phyloP scores from a whole-genome alignment of 2,113 vertebrate species.

The Nannobrachium achirus region DNA sequence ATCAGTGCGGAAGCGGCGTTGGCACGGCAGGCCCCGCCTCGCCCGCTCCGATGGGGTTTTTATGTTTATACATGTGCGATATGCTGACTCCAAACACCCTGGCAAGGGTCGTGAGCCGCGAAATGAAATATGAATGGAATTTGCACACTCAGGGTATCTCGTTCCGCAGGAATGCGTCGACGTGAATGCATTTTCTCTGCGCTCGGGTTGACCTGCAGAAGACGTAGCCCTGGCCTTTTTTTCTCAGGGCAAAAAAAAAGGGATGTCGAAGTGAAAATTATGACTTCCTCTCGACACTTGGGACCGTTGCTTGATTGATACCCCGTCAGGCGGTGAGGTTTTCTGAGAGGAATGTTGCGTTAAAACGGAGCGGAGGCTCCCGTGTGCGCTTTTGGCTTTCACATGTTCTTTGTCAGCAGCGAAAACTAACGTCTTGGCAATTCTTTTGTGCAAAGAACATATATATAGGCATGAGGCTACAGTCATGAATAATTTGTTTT shows the following conservation, averaged over 20 bases:
- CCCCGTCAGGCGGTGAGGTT: conserved; percentile 30
- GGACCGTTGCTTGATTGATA: conserved; percentile 57
- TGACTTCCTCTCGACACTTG: conserved; percentile 39
- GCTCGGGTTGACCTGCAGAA: conserved; percentile 57
- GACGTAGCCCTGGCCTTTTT: conserved; percentile 35
- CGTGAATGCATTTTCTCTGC: conserved; percentile 59
- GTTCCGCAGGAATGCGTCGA: conserved; percentile 67
- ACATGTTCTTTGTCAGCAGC: conserved; percentile 4
- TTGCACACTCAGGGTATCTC: conserved; percentile 71
- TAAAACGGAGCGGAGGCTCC: neutral
- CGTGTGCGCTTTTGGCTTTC: neutral
- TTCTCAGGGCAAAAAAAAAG: conserved; percentile 34
- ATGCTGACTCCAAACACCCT: conserved; percentile 65
- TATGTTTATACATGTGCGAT: conserved; percentile 48
- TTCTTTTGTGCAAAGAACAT: neutral
- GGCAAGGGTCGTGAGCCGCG: conserved; percentile 57
- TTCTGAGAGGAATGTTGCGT: neutral
- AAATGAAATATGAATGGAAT: conserved; percentile 76
- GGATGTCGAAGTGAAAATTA: conserved; percentile 7
- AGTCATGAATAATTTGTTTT: conserved; percentile 48
- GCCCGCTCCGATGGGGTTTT: conserved; percentile 35
- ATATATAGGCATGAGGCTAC: neutral
- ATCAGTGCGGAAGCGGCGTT: neutral
- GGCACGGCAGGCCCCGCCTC: neutral
- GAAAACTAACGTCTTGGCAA: neutral